Percentiles rank a stretch among this genome's conserved stretches.
Evolutionary conservation across 2,888 invertebrate genomes (phyloP).

Genomic region (Caenorhabditis macrosperma): DNA sequence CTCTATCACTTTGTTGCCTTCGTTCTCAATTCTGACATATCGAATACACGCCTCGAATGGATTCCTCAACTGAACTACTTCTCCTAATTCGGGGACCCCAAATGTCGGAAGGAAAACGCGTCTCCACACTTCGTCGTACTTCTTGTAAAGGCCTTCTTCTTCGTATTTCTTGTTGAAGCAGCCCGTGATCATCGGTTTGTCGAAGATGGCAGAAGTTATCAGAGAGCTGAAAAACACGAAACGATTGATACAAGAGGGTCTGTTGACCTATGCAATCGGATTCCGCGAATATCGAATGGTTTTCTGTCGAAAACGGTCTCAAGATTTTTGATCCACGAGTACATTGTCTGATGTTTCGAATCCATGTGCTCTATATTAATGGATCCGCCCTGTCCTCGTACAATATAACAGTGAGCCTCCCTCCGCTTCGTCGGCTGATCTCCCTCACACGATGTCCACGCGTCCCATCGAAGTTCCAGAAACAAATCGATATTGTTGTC

Average conservation of each 20-base stretch:
- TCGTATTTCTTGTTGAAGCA: constrained; percentile 42
- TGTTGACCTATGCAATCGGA: constrained; percentile 51
- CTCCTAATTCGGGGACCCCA: constrained; percentile 36
- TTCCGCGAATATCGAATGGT: constrained; percentile 55
- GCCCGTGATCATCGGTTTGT: constrained; percentile 26
- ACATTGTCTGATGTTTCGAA: constrained; percentile 20
- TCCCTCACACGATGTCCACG: constrained; percentile 54
- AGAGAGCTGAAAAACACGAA: constrained; percentile 43
- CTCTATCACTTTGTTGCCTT: constrained; percentile 2
- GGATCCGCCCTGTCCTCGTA: constrained; percentile 49
- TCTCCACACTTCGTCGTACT: constrained; percentile 55
- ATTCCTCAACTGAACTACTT: constrained; percentile 39
- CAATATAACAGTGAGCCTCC: constrained; percentile 64
- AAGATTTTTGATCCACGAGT: constrained; percentile 53
- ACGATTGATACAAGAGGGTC: neutral
- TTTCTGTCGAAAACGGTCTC: constrained; percentile 53
- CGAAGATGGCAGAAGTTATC: constrained; percentile 47
- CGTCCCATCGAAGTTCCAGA: constrained; percentile 63
- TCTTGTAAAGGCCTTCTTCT: constrained; percentile 15
- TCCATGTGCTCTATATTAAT: constrained; percentile 34
- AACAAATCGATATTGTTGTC: constrained; percentile 45
- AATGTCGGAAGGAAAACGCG: constrained; percentile 53
- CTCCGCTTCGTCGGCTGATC: constrained; percentile 56
- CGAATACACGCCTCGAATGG: constrained; percentile 62
- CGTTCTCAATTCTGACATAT: constrained; percentile 16